A percentile compares a stretch with the other conserved stretches of the same genome.
Evolutionary conservation across 2,113 vertebrate genomes (phyloP).

Genomic region (Antechinus stuartii): DNA sequence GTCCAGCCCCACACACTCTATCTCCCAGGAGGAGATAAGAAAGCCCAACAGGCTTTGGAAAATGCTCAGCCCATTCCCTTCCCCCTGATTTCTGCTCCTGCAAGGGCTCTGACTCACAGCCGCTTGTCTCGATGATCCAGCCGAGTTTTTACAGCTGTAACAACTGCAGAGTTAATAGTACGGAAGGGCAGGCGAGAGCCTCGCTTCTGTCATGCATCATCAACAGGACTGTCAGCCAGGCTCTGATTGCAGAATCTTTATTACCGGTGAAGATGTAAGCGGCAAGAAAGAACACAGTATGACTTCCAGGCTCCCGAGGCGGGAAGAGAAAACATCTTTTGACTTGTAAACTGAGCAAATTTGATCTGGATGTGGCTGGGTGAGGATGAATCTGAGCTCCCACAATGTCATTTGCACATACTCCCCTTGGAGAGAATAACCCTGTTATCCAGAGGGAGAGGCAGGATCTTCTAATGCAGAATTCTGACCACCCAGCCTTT

Average conservation of each 20-base stretch:
- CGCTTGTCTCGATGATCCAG: neutral
- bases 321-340: slow-evolving; percentile 50
- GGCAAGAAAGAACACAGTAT: slow-evolving; percentile 36
- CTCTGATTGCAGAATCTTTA: slow-evolving; percentile 33
- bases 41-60: neutral
- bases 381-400: neutral
- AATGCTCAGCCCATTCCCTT: neutral
- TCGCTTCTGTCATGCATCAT: neutral
- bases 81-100: neutral
- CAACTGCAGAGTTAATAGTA: neutral
- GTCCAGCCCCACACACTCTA: neutral
- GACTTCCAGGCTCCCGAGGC: slow-evolving; percentile 47
- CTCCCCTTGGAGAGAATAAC: neutral
- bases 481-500: accelerated
- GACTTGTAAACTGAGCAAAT: slow-evolving; percentile 35
- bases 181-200: neutral
- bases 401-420: neutral
- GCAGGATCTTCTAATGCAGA: neutral
- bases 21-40: slow-evolving; percentile 45
- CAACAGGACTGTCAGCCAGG: slow-evolving; percentile 28
- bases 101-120: slow-evolving; percentile 41
- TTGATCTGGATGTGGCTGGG: neutral
- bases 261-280: slow-evolving; percentile 38
- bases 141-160: neutral
- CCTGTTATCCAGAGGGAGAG: accelerated